Conservation (phyloP, 2,113 vertebrate species). For the Dermatemys mawii region DNA sequence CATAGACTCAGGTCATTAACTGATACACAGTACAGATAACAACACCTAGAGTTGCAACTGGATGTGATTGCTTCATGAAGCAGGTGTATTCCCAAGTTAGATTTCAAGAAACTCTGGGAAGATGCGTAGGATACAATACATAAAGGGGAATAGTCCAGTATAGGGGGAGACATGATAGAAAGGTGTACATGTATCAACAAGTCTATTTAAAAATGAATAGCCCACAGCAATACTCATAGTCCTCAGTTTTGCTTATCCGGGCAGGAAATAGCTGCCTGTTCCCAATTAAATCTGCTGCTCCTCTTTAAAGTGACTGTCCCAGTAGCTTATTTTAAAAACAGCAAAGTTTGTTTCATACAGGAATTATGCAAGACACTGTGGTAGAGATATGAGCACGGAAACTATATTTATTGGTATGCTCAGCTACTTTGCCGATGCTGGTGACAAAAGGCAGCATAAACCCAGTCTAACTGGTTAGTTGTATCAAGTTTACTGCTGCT, state of each 20-base stretch:
- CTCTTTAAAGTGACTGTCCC: fast-evolving
- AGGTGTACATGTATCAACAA: not conserved
- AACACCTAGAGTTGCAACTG: not conserved
- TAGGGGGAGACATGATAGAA: not conserved
- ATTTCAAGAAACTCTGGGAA: not conserved
- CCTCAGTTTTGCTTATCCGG: not conserved
- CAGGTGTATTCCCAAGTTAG: fast-evolving
- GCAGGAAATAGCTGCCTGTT: not conserved
- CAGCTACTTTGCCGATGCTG: fast-evolving
- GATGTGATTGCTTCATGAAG: not conserved
- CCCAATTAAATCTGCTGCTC: not conserved
- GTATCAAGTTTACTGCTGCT: fast-evolving
- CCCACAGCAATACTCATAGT: not conserved
- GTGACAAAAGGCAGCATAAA: not conserved
- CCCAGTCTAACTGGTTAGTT: not conserved
- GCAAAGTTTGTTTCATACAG: fast-evolving
- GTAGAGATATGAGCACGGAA: fast-evolving
- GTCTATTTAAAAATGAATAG: not conserved
- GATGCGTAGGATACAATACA: not conserved
- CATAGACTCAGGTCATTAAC: not conserved
- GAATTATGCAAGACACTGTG: fast-evolving
- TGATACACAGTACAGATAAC: not conserved
- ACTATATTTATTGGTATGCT: not conserved
- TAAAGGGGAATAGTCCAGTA: not conserved
- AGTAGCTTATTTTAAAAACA: not conserved